phyloP scores from a whole-genome alignment of 2,797 vertebrate species.

The Amniataba percoides region DNA sequence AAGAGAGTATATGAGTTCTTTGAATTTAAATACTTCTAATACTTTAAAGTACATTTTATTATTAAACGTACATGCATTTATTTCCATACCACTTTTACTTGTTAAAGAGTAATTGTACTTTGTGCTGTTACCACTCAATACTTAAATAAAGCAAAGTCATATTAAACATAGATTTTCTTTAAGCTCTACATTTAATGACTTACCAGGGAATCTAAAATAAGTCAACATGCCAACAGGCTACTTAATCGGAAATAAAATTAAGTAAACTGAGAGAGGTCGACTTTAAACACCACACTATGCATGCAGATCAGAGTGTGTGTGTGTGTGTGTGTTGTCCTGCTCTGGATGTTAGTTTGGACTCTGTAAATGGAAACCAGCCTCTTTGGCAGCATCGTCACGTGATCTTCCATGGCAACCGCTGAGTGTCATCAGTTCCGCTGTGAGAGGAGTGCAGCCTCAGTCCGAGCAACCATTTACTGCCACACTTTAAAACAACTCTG shows the following conservation, averaged over 20 bases:
- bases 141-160: not conserved
- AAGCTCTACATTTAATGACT: not conserved
- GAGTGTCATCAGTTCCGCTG: conserved; percentile 75
- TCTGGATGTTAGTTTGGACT: conserved; percentile 15
- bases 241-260: too few species aligned
- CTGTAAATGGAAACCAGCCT: conserved; percentile 76
- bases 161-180: not conserved
- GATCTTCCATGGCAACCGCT: conserved; percentile 87
- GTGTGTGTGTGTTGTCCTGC: not conserved
- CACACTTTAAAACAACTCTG: conserved; percentile 19
- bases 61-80: too few species aligned
- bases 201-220: too few species aligned
- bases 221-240: too few species aligned
- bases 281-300: not conserved
- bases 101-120: not conserved
- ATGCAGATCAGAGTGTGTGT: not conserved
- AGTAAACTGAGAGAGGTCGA: not conserved
- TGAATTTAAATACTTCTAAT: too few species aligned
- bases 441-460: conserved; percentile 50
- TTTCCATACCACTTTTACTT: not conserved
- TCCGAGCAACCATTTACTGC: conserved; percentile 24
- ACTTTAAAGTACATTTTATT: too few species aligned
- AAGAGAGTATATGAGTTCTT: too few species aligned
- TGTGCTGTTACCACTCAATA: not conserved
- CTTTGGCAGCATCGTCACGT: conserved; percentile 81